Evolutionary conservation across 2,113 vertebrate genomes (phyloP).

Genomic region (Otocyon megalotis): DNA sequence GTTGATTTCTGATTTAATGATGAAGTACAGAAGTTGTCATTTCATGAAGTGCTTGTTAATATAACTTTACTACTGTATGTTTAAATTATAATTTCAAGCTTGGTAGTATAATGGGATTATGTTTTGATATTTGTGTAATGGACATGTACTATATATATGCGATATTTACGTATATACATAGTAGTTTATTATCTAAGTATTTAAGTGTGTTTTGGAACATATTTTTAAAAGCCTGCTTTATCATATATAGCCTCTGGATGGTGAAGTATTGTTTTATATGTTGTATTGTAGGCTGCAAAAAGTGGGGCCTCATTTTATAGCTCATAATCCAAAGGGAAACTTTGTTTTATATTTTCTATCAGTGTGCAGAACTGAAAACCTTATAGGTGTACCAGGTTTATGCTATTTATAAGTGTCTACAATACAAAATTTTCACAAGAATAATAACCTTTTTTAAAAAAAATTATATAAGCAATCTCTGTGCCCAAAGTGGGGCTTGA

Average conservation of each 20-base stretch:
- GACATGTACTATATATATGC: not conserved
- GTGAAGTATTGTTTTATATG: conserved; percentile 27
- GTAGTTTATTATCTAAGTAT: not conserved
- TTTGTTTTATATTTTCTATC: conserved; percentile 13
- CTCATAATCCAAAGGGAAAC: not conserved
- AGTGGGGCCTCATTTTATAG: not conserved
- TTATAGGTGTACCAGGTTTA: not conserved
- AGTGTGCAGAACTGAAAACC: not conserved
- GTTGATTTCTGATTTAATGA: conserved; percentile 43
- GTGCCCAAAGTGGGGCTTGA: not conserved
- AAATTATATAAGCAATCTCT: not conserved
- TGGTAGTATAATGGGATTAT: not conserved
- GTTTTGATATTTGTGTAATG: not conserved
- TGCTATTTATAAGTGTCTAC: not conserved
- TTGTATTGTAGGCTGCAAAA: not conserved
- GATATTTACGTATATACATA: not conserved
- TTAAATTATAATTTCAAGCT: conserved; percentile 36
- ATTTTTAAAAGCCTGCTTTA: not conserved
- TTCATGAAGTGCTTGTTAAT: conserved; percentile 52
- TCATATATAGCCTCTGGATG: not conserved
- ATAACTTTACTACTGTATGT: not conserved
- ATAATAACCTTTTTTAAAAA: not conserved
- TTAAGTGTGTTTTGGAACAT: not conserved
- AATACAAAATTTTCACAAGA: not conserved
- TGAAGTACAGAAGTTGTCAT: not conserved